Percentiles rank a stretch among this genome's conserved stretches.
phyloP scores from a whole-genome alignment of 2,113 vertebrate genomes.

The Poicephalus meyeri region DNA sequence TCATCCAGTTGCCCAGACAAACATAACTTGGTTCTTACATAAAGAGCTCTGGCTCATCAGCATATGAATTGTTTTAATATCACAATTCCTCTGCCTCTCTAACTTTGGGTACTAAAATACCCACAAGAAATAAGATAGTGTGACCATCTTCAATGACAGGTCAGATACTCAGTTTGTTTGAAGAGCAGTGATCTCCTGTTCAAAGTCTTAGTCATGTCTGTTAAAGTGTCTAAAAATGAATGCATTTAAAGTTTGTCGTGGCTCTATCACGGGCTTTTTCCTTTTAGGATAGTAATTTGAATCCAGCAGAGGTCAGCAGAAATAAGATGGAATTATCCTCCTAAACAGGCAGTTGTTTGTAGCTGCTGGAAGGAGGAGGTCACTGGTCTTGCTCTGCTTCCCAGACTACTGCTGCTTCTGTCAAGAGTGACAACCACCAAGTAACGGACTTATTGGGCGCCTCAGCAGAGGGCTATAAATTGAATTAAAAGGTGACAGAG shows the following conservation, averaged over 20 bases:
- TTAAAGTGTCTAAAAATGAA: slow-evolving; percentile 1
- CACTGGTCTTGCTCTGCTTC: background rate
- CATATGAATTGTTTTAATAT: background rate
- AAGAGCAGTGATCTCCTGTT: background rate
- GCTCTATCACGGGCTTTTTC: background rate
- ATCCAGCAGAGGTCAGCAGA: background rate
- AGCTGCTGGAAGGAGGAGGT: background rate
- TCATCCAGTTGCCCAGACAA: background rate
- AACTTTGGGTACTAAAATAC: background rate
- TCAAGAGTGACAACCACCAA: background rate
- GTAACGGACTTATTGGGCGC: background rate
- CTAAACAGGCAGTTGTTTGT: background rate
- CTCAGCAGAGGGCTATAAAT: background rate
- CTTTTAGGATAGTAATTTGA: background rate
- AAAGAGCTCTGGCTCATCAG: background rate
- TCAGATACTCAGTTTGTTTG: background rate
- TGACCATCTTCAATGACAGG: background rate
- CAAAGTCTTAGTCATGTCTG: background rate
- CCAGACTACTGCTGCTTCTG: background rate
- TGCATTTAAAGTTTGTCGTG: background rate
- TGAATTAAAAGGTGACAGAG: background rate
- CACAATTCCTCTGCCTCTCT: background rate
- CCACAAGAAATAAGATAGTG: background rate
- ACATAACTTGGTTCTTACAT: background rate
- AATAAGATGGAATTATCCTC: background rate